Evolutionary conservation across 2,888 invertebrate genomes (phyloP).

Genomic region (Drosophila sordidapex): DNA sequence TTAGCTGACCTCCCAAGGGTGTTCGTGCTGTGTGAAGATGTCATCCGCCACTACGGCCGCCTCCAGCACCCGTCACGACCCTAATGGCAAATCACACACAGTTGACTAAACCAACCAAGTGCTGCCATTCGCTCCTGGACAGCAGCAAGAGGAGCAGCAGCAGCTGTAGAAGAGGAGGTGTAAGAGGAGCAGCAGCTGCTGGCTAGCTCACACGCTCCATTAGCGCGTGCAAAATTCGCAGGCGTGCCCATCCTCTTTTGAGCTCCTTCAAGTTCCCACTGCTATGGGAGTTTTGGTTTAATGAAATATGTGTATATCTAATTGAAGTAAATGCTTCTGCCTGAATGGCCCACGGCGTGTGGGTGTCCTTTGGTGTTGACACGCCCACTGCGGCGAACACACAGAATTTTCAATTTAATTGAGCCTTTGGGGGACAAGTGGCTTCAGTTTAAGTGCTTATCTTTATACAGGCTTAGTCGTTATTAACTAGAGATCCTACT

Average conservation of each 20-base stretch:
- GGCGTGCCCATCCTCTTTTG: conserved; percentile 7
- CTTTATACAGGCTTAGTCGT: conserved; percentile 14
- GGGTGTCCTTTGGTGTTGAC: conserved; percentile 14
- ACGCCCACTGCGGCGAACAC: conserved; percentile 16
- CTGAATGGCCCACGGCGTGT: conserved; percentile 16
- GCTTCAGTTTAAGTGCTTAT: conserved; percentile 32
- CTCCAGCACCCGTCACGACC: conserved; percentile 3
- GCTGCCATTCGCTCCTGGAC: conserved; percentile 28
- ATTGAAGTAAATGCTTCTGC: conserved; percentile 60
- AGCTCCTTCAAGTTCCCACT: neutral
- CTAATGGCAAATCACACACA: conserved; percentile 46
- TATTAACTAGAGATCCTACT: conserved; percentile 10
- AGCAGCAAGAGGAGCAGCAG: conserved; percentile 1
- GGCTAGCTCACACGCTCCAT: conserved; percentile 77
- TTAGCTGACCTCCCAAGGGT: conserved; percentile 40
- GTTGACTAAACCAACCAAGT: conserved; percentile 70
- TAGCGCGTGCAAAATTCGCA: conserved; percentile 63
- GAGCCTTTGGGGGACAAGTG: conserved; percentile 48
- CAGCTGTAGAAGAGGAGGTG: neutral
- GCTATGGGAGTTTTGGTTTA: conserved; percentile 39
- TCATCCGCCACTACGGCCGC: conserved; percentile 24
- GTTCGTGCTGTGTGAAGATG: conserved; percentile 52
- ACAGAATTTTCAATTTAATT: conserved; percentile 59
- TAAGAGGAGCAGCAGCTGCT: conserved; percentile 40
- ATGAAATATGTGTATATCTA: conserved; percentile 71